A percentile compares a stretch with the other conserved stretches of the same genome.
Evolutionary conservation across 2,113 vertebrate genomes (phyloP).

Genomic region (Misgurnus mizolepis): DNA sequence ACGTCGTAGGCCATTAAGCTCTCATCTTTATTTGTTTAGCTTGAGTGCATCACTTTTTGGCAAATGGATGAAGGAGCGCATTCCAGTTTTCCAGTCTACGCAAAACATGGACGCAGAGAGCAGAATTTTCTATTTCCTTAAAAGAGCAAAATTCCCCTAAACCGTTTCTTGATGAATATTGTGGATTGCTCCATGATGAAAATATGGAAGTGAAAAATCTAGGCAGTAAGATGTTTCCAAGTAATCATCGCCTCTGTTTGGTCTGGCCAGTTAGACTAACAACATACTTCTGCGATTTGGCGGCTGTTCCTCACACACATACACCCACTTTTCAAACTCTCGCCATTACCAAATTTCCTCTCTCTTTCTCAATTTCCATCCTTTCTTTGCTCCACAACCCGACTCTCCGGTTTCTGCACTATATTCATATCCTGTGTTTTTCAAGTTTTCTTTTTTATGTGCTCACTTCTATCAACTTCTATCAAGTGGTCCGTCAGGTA

Average conservation of each 20-base stretch:
- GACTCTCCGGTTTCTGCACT: neutral
- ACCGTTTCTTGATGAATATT: conserved; percentile 53
- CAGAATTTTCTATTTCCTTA: neutral
- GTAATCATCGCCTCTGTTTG: conserved; percentile 71
- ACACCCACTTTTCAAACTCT: conserved; percentile 38
- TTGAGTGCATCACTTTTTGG: conserved; percentile 69
- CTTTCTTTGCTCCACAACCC: neutral
- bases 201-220: conserved; percentile 68
- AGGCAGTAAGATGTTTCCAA: conserved; percentile 67
- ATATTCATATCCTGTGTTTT: conserved; percentile 29
- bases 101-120: neutral
- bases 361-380: conserved; percentile 18
- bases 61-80: conserved; percentile 48
- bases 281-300: conserved; percentile 79
- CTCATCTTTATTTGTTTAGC: conserved; percentile 74
- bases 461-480: neutral
- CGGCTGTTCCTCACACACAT: conserved; percentile 55
- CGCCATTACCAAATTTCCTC: conserved; percentile 4
- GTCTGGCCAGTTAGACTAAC: conserved; percentile 74
- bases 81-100: conserved; percentile 44
- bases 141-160: neutral
- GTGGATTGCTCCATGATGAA: conserved; percentile 64
- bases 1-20: conserved; percentile 63
- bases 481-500: neutral
- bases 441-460: neutral